Conservation (phyloP, 2,113 vertebrate species). For the Budorcas taxicolor region DNA sequence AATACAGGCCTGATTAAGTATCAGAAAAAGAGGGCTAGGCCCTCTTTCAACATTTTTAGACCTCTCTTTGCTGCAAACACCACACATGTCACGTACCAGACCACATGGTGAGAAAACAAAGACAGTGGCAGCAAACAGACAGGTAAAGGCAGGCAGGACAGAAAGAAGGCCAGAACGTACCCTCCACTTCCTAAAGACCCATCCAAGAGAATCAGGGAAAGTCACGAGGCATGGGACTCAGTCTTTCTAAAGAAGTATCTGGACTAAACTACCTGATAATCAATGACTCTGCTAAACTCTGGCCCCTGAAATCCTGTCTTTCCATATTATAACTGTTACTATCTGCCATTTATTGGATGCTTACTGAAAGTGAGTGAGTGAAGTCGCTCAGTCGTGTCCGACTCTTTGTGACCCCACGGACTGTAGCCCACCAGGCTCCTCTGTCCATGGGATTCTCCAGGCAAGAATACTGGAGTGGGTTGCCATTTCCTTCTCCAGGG, state of each 20-base stretch:
- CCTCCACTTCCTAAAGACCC: neutral
- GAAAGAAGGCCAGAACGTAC: neutral
- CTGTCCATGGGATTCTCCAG: too few relatives aligned
- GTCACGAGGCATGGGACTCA: neutral
- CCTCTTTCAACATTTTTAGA: neutral
- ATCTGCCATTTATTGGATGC: neutral
- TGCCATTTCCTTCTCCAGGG: too few relatives aligned
- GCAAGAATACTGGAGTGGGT: too few relatives aligned
- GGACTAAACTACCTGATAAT: neutral
- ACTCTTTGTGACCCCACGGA: too few relatives aligned
- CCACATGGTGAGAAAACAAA: neutral
- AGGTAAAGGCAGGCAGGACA: neutral
- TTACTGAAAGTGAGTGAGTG: neutral
- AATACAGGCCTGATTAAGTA: neutral
- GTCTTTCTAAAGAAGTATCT: neutral
- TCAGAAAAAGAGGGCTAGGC: neutral
- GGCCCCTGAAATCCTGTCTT: neutral
- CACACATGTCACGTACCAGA: neutral
- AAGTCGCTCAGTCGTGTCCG: too few relatives aligned
- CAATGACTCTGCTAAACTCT: neutral
- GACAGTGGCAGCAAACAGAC: neutral
- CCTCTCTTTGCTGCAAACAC: neutral
- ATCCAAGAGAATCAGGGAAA: neutral
- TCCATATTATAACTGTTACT: neutral
- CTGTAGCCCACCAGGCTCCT: too few relatives aligned